Evolutionary conservation across 2,113 vertebrate genomes (phyloP).

Genomic region (Romanogobio albipinnatus): DNA sequence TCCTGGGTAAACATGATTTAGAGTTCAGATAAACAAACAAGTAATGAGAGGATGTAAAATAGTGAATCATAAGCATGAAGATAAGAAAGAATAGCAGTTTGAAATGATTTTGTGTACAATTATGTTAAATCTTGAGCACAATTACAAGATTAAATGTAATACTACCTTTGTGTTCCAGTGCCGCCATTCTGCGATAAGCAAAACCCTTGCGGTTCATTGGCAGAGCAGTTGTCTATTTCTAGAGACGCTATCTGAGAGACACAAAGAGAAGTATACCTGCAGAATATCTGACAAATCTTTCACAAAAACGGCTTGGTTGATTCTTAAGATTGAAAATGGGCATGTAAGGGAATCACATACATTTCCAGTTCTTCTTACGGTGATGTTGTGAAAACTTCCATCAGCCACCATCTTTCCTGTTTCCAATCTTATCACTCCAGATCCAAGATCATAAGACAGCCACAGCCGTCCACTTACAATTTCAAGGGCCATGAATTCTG

Average conservation of each 20-base stretch:
- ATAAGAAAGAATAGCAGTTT: neutral
- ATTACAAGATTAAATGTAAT: neutral
- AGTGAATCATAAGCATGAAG: too few species aligned
- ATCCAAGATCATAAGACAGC: slow-evolving; percentile 76
- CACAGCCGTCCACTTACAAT: slow-evolving; percentile 67
- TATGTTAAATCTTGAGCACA: neutral
- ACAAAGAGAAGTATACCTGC: slow-evolving; percentile 3
- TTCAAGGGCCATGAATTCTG: slow-evolving; percentile 76
- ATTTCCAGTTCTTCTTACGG: slow-evolving; percentile 72
- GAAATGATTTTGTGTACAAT: neutral
- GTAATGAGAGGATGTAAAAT: neutral
- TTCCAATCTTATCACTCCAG: slow-evolving; percentile 70
- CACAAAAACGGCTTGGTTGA: neutral
- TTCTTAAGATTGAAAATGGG: neutral
- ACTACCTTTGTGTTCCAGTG: slow-evolving; percentile 69
- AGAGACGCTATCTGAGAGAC: slow-evolving; percentile 72
- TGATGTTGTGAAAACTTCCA: slow-evolving; percentile 75
- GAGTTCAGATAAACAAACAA: neutral
- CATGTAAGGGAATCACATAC: slow-evolving; percentile 62
- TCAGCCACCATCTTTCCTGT: slow-evolving; percentile 74
- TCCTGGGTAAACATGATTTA: slow-evolving; percentile 63
- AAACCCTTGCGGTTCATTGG: slow-evolving; percentile 63
- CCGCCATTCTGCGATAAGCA: slow-evolving; percentile 71
- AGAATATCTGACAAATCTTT: slow-evolving; percentile 15
- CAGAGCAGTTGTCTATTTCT: slow-evolving; percentile 75